Percentiles rank a stretch among this genome's conserved stretches.
Conservation (phyloP, 1,140 invertebrate genomes). For the Spodoptera litura region DNA sequence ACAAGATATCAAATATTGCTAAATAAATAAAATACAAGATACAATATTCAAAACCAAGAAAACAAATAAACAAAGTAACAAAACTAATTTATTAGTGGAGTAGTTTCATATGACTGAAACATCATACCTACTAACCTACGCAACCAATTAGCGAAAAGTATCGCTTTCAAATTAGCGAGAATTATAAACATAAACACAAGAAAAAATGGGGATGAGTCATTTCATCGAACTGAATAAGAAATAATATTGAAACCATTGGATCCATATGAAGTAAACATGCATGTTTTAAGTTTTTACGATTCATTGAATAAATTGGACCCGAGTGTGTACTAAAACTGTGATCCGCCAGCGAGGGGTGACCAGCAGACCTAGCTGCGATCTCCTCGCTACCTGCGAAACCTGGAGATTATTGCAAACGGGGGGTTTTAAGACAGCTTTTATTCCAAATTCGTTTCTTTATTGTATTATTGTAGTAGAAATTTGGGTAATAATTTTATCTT, state of each 20-base stretch:
- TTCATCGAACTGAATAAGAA: not conserved
- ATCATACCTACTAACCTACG: not conserved
- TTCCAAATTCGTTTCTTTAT: no score
- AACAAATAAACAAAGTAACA: not conserved
- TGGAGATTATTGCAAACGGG: no score
- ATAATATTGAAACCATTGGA: constrained; percentile 5
- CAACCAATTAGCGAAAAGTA: constrained; percentile 25
- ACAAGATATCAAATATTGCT: no score
- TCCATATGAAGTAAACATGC: not conserved
- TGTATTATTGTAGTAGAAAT: no score
- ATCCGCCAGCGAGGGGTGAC: no score
- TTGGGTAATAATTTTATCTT: no score
- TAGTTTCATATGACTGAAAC: constrained; percentile 4
- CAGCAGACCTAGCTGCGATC: no score
- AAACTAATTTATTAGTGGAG: constrained; percentile 14
- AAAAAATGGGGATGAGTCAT: not conserved
- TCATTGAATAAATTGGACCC: not conserved
- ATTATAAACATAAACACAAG: constrained; percentile 4
- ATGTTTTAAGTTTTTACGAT: not conserved
- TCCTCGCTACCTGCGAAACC: no score
- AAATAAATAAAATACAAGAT: no score
- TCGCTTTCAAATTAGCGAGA: constrained; percentile 27
- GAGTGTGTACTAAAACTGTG: no score
- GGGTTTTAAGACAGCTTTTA: no score
- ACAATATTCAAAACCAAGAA: no score